A percentile compares a stretch with the other conserved stretches of the same genome.
phyloP scores from a whole-genome alignment of 35 echinoderm and acorn worm genomes.

The Patiria miniata region DNA sequence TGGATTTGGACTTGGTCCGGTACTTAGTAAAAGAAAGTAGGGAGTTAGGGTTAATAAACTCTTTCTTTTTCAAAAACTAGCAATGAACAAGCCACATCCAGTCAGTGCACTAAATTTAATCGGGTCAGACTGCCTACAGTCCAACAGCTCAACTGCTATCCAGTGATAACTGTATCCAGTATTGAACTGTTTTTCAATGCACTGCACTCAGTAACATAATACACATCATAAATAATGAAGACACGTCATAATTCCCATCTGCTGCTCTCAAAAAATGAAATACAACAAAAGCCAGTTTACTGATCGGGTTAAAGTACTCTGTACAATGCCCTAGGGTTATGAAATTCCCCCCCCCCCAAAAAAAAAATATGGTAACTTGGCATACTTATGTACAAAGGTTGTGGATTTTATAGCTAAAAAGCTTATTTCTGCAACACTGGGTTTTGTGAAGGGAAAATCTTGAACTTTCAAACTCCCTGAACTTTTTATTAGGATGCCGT shows the following conservation, averaged over 20 bases:
- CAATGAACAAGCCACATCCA: no score
- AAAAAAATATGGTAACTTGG: neutral
- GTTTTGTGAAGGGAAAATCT: neutral
- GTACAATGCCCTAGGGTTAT: neutral
- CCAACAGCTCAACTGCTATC: no score
- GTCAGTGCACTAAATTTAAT: no score
- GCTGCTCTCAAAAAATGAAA: neutral
- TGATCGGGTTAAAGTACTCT: slow-evolving; percentile 4
- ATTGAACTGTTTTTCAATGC: neutral
- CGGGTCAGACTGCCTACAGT: no score
- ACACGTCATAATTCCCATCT: neutral
- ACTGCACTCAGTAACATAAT: slow-evolving; percentile 9
- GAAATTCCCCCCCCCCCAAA: neutral
- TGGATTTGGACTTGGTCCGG: no score
- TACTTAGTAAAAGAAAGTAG: no score
- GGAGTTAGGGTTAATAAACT: no score
- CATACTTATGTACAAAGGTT: neutral
- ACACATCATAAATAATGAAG: neutral
- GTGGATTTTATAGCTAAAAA: neutral
- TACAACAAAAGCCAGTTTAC: neutral
- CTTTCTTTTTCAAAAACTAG: no score
- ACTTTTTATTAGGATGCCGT: no score
- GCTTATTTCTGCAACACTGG: slow-evolving; percentile 23
- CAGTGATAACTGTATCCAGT: neutral
- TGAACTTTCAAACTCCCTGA: no score